phyloP scores from a whole-genome alignment of 2,888 invertebrate species.

The Lithophane socia region DNA sequence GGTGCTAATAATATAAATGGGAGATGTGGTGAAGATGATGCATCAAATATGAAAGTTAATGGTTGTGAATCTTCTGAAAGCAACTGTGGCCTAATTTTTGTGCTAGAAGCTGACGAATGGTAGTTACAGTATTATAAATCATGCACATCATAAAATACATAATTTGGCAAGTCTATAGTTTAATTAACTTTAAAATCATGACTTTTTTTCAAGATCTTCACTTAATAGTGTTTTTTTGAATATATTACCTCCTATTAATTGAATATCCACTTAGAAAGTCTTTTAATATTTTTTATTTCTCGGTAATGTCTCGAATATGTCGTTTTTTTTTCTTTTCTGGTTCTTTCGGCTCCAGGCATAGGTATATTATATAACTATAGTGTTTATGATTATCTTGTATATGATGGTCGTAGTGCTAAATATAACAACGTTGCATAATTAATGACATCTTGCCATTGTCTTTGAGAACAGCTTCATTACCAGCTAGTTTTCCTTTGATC shows the following conservation, averaged over 20 bases:
- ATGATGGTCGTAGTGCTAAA: background rate
- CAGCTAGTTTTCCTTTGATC: background rate
- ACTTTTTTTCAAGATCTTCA: slow-evolving; percentile 10
- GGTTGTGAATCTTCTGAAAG: slow-evolving; percentile 69
- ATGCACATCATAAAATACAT: slow-evolving; percentile 34
- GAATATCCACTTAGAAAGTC: background rate
- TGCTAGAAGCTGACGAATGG: slow-evolving; percentile 48
- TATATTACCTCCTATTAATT: slow-evolving; percentile 19
- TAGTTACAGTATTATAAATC: slow-evolving; percentile 52
- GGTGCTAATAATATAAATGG: slow-evolving; percentile 79
- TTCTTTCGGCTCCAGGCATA: background rate
- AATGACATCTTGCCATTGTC: background rate
- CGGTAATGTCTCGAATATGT: slow-evolving; percentile 4
- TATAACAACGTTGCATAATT: background rate
- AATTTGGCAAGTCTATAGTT: slow-evolving; percentile 24
- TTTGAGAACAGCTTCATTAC: background rate
- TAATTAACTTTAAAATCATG: slow-evolving; percentile 36
- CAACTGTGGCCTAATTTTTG: slow-evolving; percentile 58
- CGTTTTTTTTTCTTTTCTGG: background rate
- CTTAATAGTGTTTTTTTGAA: slow-evolving; percentile 5
- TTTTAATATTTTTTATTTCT: background rate
- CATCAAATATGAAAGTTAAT: slow-evolving; percentile 78
- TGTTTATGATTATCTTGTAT: too few species aligned
- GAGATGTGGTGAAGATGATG: slow-evolving; percentile 65
- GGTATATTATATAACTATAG: too few species aligned